Evolutionary conservation across 1,140 invertebrate genomes (phyloP).

Genomic region (Lepeophtheirus salmonis): DNA sequence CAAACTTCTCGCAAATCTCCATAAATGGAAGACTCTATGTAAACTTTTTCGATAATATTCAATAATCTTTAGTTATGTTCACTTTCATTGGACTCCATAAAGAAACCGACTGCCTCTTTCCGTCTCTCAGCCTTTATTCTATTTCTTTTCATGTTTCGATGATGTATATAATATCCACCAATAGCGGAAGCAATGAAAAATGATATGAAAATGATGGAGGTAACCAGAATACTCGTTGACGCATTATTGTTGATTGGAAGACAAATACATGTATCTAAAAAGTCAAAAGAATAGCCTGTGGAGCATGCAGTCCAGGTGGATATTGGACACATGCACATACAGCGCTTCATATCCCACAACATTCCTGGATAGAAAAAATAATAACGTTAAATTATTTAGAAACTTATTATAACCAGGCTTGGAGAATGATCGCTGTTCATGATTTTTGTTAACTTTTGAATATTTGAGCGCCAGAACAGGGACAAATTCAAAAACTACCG

Average conservation of each 20-base stretch:
- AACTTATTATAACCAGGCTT: too few species aligned
- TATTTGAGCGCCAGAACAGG: too few species aligned
- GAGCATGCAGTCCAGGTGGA: background rate
- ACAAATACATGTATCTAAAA: background rate
- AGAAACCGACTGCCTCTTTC: background rate
- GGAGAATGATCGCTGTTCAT: too few species aligned
- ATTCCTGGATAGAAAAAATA: too few species aligned
- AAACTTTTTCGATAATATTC: too few species aligned
- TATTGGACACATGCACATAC: background rate
- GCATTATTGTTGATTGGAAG: background rate
- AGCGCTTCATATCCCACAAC: background rate
- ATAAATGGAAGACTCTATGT: too few species aligned
- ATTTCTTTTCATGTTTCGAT: background rate
- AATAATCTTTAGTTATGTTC: too few species aligned
- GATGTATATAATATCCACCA: background rate
- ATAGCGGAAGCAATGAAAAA: background rate
- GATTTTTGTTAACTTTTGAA: too few species aligned
- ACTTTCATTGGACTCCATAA: background rate
- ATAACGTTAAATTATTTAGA: too few species aligned
- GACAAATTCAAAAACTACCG: too few species aligned
- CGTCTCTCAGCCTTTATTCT: background rate
- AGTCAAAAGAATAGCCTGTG: background rate
- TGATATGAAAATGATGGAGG: background rate
- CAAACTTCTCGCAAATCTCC: too few species aligned
- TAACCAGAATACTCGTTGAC: background rate